Conservation (phyloP, 2,888 invertebrate species). For the Arrhopalites spinosus region DNA sequence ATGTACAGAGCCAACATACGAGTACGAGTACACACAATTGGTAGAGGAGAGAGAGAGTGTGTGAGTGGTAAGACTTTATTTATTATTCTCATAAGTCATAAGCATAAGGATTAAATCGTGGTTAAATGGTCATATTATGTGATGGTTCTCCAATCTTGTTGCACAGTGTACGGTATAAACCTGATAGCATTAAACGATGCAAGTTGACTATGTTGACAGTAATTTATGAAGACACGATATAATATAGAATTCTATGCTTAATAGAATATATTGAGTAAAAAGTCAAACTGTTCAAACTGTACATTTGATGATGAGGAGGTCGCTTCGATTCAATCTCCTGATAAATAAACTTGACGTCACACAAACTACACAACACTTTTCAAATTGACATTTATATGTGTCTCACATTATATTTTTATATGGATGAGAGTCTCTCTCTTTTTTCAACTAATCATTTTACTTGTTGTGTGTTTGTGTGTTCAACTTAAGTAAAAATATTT, state of each 20-base stretch:
- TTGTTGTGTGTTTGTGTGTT: too few relatives aligned
- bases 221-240: conserved; percentile 15
- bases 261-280: background rate
- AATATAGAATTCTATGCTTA: background rate
- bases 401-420: too few relatives aligned
- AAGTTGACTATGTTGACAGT: conserved; percentile 20
- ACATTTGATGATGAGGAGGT: background rate
- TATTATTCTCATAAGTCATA: background rate
- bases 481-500: too few relatives aligned
- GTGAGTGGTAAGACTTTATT: too few relatives aligned
- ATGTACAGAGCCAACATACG: too few relatives aligned
- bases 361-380: background rate
- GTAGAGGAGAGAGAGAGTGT: too few relatives aligned
- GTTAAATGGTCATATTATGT: conserved; percentile 6
- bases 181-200: conserved; percentile 19
- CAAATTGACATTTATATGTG: background rate
- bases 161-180: conserved; percentile 12
- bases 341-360: background rate
- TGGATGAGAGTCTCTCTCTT: too few relatives aligned
- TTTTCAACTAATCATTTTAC: too few relatives aligned
- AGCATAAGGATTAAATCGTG: conserved; percentile 19
- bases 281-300: background rate
- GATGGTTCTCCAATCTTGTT: conserved; percentile 17
- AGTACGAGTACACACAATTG: too few relatives aligned
- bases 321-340: background rate